Conservation (phyloP, 2,113 vertebrate genomes). For the Manacus vitellinus region DNA sequence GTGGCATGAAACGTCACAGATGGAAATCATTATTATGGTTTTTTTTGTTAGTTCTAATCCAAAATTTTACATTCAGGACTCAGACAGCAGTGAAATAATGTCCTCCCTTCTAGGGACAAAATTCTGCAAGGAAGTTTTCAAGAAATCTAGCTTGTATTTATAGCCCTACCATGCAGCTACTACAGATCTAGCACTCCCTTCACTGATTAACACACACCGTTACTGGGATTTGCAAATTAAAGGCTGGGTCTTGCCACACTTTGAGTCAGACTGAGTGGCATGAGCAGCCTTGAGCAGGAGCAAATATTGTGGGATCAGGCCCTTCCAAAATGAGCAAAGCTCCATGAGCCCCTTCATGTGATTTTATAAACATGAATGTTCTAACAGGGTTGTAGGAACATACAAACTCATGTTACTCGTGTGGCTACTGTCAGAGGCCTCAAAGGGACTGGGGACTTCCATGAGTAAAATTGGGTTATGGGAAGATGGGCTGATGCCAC, state of each 20-base stretch:
- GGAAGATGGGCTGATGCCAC: background rate
- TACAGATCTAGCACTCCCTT: conserved; percentile 46
- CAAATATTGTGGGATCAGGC: background rate
- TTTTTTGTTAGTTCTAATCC: conserved; percentile 56
- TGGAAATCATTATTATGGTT: conserved; percentile 26
- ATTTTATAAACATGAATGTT: background rate
- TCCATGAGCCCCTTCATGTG: background rate
- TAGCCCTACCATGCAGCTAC: conserved; percentile 51
- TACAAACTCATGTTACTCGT: background rate
- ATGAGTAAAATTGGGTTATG: background rate
- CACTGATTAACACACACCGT: conserved; percentile 64
- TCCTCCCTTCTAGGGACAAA: conserved; percentile 66
- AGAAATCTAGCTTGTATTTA: conserved; percentile 65
- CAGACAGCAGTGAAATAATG: background rate
- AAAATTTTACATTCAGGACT: conserved; percentile 23
- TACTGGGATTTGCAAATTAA: conserved; percentile 70
- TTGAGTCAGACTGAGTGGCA: conserved; percentile 39
- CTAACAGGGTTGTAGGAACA: background rate
- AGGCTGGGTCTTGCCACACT: conserved; percentile 46
- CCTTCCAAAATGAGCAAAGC: conserved; percentile 55
- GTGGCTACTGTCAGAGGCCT: background rate
- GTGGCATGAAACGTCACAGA: conserved; percentile 30
- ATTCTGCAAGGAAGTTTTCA: conserved; percentile 47
- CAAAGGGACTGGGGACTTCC: background rate
- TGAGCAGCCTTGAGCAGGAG: conserved; percentile 17